Conservation (phyloP, 2,888 invertebrate genomes). For the Neuroscelio doddi region DNA sequence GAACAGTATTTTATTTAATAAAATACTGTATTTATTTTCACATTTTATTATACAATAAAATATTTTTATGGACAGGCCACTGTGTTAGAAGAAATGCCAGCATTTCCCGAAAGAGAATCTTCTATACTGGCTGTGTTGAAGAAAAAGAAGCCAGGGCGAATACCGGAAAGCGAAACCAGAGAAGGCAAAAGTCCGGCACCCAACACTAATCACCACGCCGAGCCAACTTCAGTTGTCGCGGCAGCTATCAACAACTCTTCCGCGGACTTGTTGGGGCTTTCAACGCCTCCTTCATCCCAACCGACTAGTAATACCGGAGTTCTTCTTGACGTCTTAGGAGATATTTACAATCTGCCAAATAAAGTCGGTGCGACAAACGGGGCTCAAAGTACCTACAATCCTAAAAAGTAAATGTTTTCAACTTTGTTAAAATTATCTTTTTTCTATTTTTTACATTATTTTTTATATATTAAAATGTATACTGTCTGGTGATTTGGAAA, state of each 20-base stretch:
- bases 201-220: constrained; percentile 73
- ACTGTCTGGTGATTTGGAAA: not conserved
- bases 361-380: constrained; percentile 75
- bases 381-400: constrained; percentile 84
- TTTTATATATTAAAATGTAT: constrained; percentile 15
- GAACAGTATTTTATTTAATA: too few relatives aligned
- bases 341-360: constrained; percentile 82
- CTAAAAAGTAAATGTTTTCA: constrained; percentile 81
- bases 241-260: constrained; percentile 75
- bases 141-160: constrained; percentile 97
- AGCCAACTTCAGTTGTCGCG: constrained; percentile 60
- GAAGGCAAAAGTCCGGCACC: constrained; percentile 85
- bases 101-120: constrained; percentile 98
- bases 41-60: not conserved
- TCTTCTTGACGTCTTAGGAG: constrained; percentile 92
- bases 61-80: constrained; percentile 79
- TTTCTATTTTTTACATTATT: not conserved
- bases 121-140: constrained; percentile 97
- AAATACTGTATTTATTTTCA: too few relatives aligned
- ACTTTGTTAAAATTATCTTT: not conserved
- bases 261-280: constrained; percentile 89
- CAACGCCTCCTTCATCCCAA: constrained; percentile 86
- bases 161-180: constrained; percentile 89
- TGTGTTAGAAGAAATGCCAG: constrained; percentile 99
- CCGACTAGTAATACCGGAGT: constrained; percentile 83